Evolutionary conservation across 2,113 vertebrate genomes (phyloP).

Genomic region (Serilophus lunatus): DNA sequence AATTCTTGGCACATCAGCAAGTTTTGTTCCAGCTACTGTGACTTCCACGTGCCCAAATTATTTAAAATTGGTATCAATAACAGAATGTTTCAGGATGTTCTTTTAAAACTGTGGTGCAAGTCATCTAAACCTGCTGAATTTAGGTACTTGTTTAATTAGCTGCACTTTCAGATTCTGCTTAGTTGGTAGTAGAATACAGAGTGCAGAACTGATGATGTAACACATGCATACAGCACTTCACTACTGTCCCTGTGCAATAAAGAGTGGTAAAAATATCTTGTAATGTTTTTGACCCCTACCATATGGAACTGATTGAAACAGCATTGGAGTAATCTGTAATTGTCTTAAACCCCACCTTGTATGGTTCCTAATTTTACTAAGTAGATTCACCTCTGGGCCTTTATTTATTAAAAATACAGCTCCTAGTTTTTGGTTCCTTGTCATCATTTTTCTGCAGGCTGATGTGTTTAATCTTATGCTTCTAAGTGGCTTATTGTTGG

Average conservation of each 20-base stretch:
- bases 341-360: neutral
- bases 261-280: neutral
- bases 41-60: neutral
- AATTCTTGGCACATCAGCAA: neutral
- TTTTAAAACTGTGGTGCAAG: neutral
- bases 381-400: neutral
- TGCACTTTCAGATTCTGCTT: constrained; percentile 22
- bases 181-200: neutral
- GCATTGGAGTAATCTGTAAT: neutral
- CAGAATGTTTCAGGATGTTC: constrained; percentile 1
- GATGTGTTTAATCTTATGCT: neutral
- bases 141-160: constrained; percentile 35
- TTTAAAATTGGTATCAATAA: neutral
- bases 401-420: neutral
- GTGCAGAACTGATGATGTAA: neutral
- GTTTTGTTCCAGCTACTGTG: neutral
- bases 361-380: neutral
- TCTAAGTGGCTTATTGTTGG: neutral
- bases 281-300: neutral
- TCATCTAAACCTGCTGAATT: constrained; percentile 36
- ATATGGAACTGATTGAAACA: neutral
- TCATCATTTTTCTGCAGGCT: neutral
- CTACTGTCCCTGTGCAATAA: neutral
- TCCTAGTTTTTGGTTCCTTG: neutral
- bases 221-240: neutral